Conservation (phyloP, 2,888 invertebrate species). For the Oasisia sp. region DNA sequence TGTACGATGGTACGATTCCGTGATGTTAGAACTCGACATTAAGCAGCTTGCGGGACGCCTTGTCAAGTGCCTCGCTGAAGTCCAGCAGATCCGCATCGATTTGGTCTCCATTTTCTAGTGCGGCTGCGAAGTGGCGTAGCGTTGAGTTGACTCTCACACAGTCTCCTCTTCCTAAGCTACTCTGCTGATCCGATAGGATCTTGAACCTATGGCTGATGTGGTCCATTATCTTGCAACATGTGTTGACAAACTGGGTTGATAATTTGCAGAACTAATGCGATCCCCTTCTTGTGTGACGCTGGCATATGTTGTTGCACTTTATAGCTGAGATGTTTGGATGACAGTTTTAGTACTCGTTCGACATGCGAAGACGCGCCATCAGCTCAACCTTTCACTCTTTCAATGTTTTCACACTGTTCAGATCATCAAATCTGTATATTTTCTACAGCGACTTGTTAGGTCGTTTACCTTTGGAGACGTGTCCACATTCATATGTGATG, state of each 20-base stretch:
- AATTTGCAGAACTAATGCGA: background rate
- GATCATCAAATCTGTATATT: too few relatives aligned
- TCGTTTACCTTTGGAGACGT: too few relatives aligned
- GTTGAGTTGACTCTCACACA: background rate
- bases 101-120: background rate
- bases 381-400: too few relatives aligned
- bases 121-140: background rate
- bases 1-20: too few relatives aligned
- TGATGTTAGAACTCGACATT: background rate
- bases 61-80: background rate
- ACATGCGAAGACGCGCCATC: too few relatives aligned
- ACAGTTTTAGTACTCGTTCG: background rate
- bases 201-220: too few relatives aligned
- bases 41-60: background rate
- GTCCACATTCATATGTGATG: too few relatives aligned
- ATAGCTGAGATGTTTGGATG: background rate
- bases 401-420: too few relatives aligned
- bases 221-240: too few relatives aligned
- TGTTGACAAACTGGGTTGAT: background rate
- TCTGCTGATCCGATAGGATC: background rate
- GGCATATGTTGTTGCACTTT: background rate
- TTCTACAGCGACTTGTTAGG: too few relatives aligned
- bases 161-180: background rate
- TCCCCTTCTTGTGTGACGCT: constrained; percentile 20
- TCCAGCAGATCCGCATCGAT: background rate